These are phyloP conservation scores for Chrysolina oricalcia DNA, from an alignment of 2,888 invertebrate genomes.

Conservation along the genomic window DNA sequence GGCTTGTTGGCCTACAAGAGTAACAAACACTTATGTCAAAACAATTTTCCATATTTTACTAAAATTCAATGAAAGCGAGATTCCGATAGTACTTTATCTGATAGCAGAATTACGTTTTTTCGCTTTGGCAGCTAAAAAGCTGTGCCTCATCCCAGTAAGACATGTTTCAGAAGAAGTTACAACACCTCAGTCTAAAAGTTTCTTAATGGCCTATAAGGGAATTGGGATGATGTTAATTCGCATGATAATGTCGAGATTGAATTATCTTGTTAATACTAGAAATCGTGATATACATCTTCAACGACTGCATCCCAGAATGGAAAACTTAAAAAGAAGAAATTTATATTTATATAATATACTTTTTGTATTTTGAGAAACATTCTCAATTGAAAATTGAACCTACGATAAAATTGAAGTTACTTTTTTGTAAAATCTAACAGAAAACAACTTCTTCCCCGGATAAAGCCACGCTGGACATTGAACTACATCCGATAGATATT, in stretches of 20 bases:
- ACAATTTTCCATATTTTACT: conserved; percentile 26
- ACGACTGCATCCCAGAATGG: neutral
- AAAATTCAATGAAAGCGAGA: conserved; percentile 15
- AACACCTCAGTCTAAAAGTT: neutral
- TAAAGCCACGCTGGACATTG: too few relatives aligned
- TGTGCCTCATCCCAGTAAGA: neutral
- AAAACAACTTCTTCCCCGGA: too few relatives aligned
- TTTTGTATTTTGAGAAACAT: too few relatives aligned
- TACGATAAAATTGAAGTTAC: too few relatives aligned
- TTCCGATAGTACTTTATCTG: conserved; percentile 16
- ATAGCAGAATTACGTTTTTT: conserved; percentile 2
- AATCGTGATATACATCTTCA: conserved; percentile 1
- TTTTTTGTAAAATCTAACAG: too few relatives aligned
- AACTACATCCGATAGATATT: too few relatives aligned
- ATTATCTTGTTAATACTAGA: neutral
- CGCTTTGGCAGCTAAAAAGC: neutral
- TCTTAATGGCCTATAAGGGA: neutral
- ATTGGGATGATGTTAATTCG: neutral
- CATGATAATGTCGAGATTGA: neutral
- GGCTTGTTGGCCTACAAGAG: conserved; percentile 25
- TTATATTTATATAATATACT: too few relatives aligned
- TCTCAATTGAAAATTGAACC: too few relatives aligned
- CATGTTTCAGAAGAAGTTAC: neutral
- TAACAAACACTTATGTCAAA: conserved; percentile 18
- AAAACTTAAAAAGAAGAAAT: too few relatives aligned